These are phyloP conservation scores for Harpagifer antarcticus DNA, from an alignment of 2,797 vertebrate species.

Conservation along the genomic window DNA sequence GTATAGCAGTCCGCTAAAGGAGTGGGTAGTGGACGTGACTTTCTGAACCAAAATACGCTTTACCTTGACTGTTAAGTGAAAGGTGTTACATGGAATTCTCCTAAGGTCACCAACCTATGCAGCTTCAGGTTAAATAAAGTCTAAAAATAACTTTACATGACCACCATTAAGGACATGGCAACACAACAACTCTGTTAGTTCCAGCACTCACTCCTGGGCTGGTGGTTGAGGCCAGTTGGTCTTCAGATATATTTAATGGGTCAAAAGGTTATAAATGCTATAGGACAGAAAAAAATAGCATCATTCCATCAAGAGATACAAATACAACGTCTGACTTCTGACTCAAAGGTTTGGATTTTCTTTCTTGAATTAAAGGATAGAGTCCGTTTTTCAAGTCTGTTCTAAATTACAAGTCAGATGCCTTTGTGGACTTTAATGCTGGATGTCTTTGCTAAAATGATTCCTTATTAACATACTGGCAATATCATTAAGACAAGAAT, in stretches of 20 bases:
- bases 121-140: background rate
- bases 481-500: background rate
- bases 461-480: background rate
- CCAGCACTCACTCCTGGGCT: background rate
- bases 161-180: background rate
- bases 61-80: background rate
- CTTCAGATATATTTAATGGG: background rate
- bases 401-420: background rate
- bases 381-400: background rate
- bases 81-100: background rate
- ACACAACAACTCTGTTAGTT: background rate
- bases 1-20: background rate
- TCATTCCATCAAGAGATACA: background rate
- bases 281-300: background rate
- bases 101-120: background rate
- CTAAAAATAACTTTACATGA: background rate
- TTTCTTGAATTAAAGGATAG: background rate
- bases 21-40: background rate
- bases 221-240: background rate
- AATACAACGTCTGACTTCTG: background rate
- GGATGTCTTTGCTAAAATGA: background rate
- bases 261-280: background rate
- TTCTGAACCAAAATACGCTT: conserved; percentile 2
- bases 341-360: background rate
- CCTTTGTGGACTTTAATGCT: background rate